Base-by-base conservation (phyloP, 2,888 invertebrate species). In the Oligia strigilis region DNA sequence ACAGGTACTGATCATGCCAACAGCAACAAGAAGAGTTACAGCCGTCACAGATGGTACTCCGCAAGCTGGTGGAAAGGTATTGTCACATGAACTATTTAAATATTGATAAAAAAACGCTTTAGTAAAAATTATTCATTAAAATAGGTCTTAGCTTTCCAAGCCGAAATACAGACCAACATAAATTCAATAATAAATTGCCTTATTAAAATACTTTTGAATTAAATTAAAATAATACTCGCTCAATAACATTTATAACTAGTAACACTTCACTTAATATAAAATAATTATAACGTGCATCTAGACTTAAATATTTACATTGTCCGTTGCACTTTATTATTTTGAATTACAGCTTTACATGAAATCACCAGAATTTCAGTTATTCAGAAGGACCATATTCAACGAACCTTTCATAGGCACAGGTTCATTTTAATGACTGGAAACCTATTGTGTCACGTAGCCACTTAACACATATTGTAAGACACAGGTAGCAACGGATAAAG, bases 1-100 rank as follows among this genome's bases (percentile, higher is more conserved):
- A 40, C 90, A 97, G 97, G 97, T 99, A 5, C 97, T 99, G 78
- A 99, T 99, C 87, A 99, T 99, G 99, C 99, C 99, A 4, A 99
- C 99, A 1, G 99, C 99, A 0, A 98, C 99, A 0, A 97, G 99
- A 89, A 97, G 99, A 91, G 98, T 98, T 0, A 98, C 98, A 0
- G 98, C 98, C 0, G 98, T 98, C 4, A 98, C 98, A 3, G 98
- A 99, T 76, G 98, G 98, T 4, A 97, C 98, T 8, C 98, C 98
- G 0, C 98, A 98, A 36, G 98, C 98, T 8, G 98, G 98, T 82
- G 98, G 98, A 89, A 98, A 98, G 97, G 96, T 96, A 92, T 89
- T 66, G 13, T 19, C 64, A 67, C 3, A 23, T 36, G 19, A n/a
- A 77, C 3, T 23, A 36, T n/a, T 71, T 9, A 0, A 19, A 76